Conservation (phyloP, 2,888 invertebrate genomes). For the Plutella xylostella region DNA sequence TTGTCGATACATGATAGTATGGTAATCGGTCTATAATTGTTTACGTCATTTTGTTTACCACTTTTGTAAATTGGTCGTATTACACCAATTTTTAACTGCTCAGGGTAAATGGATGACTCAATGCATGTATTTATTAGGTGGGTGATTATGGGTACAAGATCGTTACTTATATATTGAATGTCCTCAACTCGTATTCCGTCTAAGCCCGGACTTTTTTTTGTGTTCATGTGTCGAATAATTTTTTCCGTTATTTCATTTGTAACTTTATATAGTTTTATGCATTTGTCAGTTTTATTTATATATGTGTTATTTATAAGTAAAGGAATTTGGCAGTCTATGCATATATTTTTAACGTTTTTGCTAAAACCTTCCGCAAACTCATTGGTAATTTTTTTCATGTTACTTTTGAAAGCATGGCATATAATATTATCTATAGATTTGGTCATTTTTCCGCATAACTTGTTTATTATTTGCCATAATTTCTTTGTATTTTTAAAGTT, state of each 20-base stretch:
- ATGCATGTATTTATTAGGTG: constrained; percentile 12
- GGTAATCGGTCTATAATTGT: constrained; percentile 16
- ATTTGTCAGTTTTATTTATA: constrained; percentile 30
- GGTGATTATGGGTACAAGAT: constrained; percentile 7
- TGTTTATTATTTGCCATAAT: constrained; percentile 11
- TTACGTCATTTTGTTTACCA: constrained; percentile 3
- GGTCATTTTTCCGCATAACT: constrained; percentile 9
- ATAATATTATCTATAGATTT: constrained; percentile 9
- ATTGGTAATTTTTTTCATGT: background rate
- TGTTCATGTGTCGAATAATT: constrained; percentile 6
- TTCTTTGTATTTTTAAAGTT: constrained; percentile 12
- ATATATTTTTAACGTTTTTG: constrained; percentile 1
- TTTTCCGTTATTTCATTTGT: background rate
- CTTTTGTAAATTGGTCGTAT: constrained; percentile 14
- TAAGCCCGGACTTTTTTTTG: constrained; percentile 11
- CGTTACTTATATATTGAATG: constrained; percentile 9
- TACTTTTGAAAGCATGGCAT: background rate
- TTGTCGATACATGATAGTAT: constrained; percentile 12
- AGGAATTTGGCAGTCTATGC: background rate
- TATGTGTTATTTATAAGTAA: background rate
- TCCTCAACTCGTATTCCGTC: constrained; percentile 11
- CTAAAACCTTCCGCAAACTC: background rate
- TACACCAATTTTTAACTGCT: constrained; percentile 10
- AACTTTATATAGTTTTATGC: constrained; percentile 24
- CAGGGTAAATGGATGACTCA: constrained; percentile 4